phyloP scores from a whole-genome alignment of 2,888 invertebrate species.

The Ophonus ardosiacus region DNA sequence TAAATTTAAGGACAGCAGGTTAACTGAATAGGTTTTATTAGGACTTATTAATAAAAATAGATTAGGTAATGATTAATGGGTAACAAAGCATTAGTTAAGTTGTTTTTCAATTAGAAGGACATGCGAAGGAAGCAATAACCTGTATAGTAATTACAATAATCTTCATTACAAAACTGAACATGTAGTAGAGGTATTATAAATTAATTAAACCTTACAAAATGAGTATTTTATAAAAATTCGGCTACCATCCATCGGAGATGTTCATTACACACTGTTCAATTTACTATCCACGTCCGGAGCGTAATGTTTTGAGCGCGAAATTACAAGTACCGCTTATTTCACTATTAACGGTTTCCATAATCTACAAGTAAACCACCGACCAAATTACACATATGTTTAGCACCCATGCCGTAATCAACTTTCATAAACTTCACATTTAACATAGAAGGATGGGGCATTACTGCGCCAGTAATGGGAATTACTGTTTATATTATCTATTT shows the following conservation, averaged over 20 bases:
- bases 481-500: constrained; percentile 48
- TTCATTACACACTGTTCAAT: constrained; percentile 25
- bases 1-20: too few relatives aligned
- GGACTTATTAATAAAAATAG: not conserved
- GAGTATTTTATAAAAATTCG: not conserved
- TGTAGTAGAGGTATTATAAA: not conserved
- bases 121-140: not conserved
- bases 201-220: constrained; percentile 6
- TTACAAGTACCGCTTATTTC: constrained; percentile 43
- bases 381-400: constrained; percentile 41
- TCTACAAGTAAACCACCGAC: constrained; percentile 41
- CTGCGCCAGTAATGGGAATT: constrained; percentile 36
- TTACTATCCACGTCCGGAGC: constrained; percentile 12
- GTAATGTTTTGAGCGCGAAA: constrained; percentile 24
- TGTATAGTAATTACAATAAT: not conserved
- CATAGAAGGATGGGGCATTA: constrained; percentile 40
- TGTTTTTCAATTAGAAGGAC: not conserved
- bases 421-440: constrained; percentile 19
- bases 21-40: not conserved
- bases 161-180: not conserved
- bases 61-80: not conserved
- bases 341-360: constrained; percentile 48
- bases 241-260: constrained; percentile 20
- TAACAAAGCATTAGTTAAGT: not conserved
- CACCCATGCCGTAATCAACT: constrained; percentile 43